A percentile compares a stretch with the other conserved stretches of the same genome.
phyloP scores from a whole-genome alignment of 30 jellyfish, hydroid and myxozoan species.

The Turritopsis dohrnii region DNA sequence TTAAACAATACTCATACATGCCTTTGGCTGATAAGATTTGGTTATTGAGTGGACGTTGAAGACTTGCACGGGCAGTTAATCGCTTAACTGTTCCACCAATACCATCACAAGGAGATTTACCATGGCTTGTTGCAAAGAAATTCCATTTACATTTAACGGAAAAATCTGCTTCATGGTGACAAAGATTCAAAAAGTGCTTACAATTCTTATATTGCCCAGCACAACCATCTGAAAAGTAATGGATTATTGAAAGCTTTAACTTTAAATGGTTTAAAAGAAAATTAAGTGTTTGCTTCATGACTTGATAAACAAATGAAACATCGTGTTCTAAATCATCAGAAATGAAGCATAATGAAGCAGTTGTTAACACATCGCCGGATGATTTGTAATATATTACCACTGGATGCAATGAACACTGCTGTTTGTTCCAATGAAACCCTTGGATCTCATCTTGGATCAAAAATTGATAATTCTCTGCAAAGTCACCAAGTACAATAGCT shows the following conservation, averaged over 20 bases:
- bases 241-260: neutral
- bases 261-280: neutral
- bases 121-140: neutral
- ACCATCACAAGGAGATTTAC: neutral
- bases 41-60: neutral
- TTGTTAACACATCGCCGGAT: neutral
- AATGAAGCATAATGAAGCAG: neutral
- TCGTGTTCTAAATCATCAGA: neutral
- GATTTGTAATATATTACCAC: constrained; percentile 35
- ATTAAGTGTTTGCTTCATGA: neutral
- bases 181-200: neutral
- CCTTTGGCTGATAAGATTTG: no score
- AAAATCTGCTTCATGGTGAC: neutral
- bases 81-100: neutral
- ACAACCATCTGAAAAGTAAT: neutral
- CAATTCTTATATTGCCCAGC: neutral
- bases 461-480: no score
- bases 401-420: constrained; percentile 43
- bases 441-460: no score
- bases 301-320: neutral
- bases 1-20: no score
- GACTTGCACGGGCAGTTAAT: neutral
- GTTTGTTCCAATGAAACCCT: no score
- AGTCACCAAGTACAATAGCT: no score
- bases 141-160: neutral